Evolutionary conservation across 2,113 vertebrate species (phyloP), one percentile per base, ranked within the genome.

Genomic region (Lagenorhynchus albirostris): DNA sequence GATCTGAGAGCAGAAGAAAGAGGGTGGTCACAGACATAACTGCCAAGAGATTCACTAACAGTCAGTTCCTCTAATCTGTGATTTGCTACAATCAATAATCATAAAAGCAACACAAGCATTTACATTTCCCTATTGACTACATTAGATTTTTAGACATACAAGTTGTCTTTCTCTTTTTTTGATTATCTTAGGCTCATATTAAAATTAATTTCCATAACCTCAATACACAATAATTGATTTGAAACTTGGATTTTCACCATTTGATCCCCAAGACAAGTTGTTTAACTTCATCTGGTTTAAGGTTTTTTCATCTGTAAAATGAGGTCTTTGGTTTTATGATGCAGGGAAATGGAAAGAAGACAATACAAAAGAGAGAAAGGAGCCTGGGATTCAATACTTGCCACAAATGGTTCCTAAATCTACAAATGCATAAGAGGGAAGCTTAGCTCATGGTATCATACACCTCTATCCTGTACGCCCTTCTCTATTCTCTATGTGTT

Each of bases 181-280:
- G 71, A 83, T 93, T 81, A 74, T 71, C 60, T 92, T 79, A 58
- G 23, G 33, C 33, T 92, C 68, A 29, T 67, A 83, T 89, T 94
- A 93, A 92, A 93, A 90, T 84, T 81, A 94, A 91, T 89, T 96
- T 92, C 44, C 26, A 89, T 89, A 95, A 80, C 11, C 58, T 96
- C 68, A 96, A 58, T 68, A 85, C 29, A 85, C 85, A 97, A 41
- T 31, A 84, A 89, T 83, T 86, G 55, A 89, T 89, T 67, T 67
- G 58, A 95, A 97, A 89, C 67, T 55, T 89, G 23, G 68, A 26
- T 58, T 93, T 87, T 65, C 71, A 47, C 44, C 74, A 41, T 84
- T 41, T 83, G 67, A 88, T 84, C 88, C 74, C 50, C 94, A 89
- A 91, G 71, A 81, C 71, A 89, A 87, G 12, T 68, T 89, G 36